Evolutionary conservation across 2,113 vertebrate genomes (phyloP), one percentile per base, ranked within the genome.

Genomic region (Empidonax alnorum): DNA sequence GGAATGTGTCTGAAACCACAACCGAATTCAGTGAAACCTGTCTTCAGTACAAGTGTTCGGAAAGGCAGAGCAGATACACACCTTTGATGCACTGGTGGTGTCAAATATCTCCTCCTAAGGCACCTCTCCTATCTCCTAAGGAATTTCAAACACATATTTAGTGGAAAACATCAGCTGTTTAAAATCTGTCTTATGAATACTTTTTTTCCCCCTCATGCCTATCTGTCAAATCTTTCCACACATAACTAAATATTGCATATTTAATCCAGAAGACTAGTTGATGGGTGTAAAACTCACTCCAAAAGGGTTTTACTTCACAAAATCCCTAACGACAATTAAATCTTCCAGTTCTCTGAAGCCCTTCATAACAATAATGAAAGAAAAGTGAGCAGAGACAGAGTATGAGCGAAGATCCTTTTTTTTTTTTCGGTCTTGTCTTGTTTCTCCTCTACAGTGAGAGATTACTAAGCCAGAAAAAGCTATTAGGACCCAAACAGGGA

Each of bases 391-490:
- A 88, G 19, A 73, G 41, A 82, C 10, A 65, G 58, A 21, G 14
- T 35, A 52, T 16, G 31, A 23, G 12, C 33, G 8, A 69, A 23
- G n/a, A 85, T 71, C 0, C 22, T 42, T 66, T 80, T 84, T 66
- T 53, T 74, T 12, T 39, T 39, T 39, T 39, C 11, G 39, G 39
- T 22, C 49, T 75, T 84, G 35, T 89, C 53, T 77, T 82, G 5
- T 80, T 90, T 96, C 94, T 84, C 79, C 42, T 95, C 97, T 95
- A 94, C 24, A 92, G 37, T 55, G 24, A 95, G 75, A 93, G 39
- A 84, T 96, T 96, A 95, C 42, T 93, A 74, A 97, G 66, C n/a
- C 95, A 58, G 94, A 96, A 97, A 97, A 97, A 94, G 44, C 71
- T 95, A 93, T 95, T 96, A 95, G 81, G 71, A 68, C 47, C 73